These are phyloP conservation scores for Liasis olivaceus DNA, from an alignment of 2,797 vertebrate genomes.

Conservation along the genomic window DNA sequence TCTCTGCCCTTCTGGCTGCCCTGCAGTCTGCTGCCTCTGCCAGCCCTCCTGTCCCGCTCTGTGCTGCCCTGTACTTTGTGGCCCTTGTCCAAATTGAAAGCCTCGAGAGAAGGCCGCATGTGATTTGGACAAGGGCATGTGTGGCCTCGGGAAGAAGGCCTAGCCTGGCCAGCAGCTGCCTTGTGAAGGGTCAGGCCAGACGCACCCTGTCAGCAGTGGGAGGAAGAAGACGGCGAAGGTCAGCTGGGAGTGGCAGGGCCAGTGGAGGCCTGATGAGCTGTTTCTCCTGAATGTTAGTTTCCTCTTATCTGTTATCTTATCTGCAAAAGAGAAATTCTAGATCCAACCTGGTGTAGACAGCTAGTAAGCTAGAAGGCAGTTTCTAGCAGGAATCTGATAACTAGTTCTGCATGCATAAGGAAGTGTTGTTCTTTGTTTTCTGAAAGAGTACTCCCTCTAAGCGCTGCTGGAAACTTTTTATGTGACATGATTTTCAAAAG, in stretches of 20 bases:
- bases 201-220: not conserved
- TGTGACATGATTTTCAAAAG: not conserved
- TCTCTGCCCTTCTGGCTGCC: not conserved
- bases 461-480: not conserved
- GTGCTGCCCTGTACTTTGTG: too few relatives aligned
- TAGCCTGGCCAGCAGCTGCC: not conserved
- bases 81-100: not conserved
- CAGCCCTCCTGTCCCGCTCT: not conserved
- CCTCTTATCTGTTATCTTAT: too few relatives aligned
- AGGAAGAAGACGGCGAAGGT: not conserved
- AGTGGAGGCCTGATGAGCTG: not conserved
- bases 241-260: not conserved
- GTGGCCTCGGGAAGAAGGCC: not conserved
- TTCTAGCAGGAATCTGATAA: not conserved
- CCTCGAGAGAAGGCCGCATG: not conserved
- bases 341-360: not conserved
- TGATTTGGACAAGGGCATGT: too few relatives aligned
- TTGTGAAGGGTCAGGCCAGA: not conserved
- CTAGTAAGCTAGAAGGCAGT: not conserved
- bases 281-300: not conserved
- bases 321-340: not conserved
- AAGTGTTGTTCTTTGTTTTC: not conserved
- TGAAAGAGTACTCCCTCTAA: not conserved
- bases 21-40: not conserved
- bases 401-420: not conserved